Evolutionary conservation across 2,113 vertebrate species (phyloP).

Genomic region (Hypocryptadius cinnamomeus): DNA sequence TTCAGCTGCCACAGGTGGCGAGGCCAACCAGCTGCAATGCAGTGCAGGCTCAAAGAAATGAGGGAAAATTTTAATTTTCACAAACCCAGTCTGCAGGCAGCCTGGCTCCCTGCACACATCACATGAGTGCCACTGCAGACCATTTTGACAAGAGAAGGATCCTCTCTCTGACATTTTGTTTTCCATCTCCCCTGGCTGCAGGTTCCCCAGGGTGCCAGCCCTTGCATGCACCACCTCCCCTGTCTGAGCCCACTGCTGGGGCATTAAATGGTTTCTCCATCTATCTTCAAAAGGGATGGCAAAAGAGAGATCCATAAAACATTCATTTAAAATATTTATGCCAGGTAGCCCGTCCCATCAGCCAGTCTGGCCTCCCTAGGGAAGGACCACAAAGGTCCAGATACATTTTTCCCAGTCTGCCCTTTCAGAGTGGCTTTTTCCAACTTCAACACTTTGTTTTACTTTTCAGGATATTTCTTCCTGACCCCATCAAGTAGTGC

Average conservation of each 20-base stretch:
- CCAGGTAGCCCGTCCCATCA: neutral
- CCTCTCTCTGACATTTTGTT: neutral
- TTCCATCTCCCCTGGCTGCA: neutral
- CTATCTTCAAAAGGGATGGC: neutral
- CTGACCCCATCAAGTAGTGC: neutral
- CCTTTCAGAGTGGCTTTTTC: neutral
- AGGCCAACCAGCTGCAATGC: neutral
- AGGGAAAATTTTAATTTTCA: neutral
- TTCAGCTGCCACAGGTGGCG: neutral
- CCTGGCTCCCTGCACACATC: neutral
- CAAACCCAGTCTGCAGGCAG: neutral
- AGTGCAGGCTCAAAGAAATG: neutral
- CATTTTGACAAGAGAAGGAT: neutral
- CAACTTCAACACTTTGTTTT: neutral
- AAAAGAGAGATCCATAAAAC: neutral
- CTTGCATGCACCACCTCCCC: neutral
- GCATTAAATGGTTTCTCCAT: neutral
- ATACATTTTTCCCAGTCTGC: neutral
- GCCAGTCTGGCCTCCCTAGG: neutral
- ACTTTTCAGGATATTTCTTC: neutral
- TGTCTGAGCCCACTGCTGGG: neutral
- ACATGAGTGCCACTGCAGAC: fast-evolving
- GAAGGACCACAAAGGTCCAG: neutral
- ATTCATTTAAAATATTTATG: neutral
- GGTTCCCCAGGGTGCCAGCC: neutral